phyloP scores from a whole-genome alignment of 2,113 vertebrate genomes.

The Oncorhynchus clarkii region DNA sequence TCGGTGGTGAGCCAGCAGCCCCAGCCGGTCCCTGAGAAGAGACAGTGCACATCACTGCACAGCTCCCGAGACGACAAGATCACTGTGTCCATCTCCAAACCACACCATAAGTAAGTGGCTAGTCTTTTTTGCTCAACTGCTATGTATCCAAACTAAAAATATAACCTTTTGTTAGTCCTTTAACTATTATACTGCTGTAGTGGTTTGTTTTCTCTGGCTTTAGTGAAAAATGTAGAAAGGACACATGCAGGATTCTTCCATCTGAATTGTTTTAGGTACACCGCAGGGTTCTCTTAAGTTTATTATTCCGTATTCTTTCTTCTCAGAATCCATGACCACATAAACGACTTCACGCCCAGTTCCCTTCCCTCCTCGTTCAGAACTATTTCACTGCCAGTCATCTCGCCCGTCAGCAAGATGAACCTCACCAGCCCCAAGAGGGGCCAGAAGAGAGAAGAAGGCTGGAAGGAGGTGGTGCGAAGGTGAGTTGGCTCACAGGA shows the following conservation, averaged over 20 bases:
- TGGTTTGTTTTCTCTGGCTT: too few species aligned
- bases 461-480: constrained; percentile 90
- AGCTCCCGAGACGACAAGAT: constrained; percentile 83
- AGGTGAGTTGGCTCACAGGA: constrained; percentile 66
- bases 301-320: not conserved
- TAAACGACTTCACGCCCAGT: constrained; percentile 74
- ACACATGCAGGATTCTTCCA: too few species aligned
- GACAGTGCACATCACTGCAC: constrained; percentile 69
- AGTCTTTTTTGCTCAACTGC: too few species aligned
- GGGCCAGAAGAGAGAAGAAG: constrained; percentile 88
- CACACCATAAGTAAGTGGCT: constrained; percentile 62
- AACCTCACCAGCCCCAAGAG: constrained; percentile 87
- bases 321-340: constrained; percentile 78
- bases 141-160: not conserved
- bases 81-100: constrained; percentile 74
- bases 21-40: constrained; percentile 69
- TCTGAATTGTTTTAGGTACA: too few species aligned
- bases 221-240: too few species aligned
- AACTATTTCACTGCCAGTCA: constrained; percentile 79
- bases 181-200: too few species aligned
- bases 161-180: too few species aligned
- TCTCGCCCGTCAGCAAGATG: constrained; percentile 81
- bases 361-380: constrained; percentile 77
- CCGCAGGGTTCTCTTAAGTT: not conserved
- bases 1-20: constrained; percentile 65